Evolutionary conservation across 2,888 invertebrate species (phyloP), one percentile per base, ranked within the genome.

Genomic region (Lysandra coridon): DNA sequence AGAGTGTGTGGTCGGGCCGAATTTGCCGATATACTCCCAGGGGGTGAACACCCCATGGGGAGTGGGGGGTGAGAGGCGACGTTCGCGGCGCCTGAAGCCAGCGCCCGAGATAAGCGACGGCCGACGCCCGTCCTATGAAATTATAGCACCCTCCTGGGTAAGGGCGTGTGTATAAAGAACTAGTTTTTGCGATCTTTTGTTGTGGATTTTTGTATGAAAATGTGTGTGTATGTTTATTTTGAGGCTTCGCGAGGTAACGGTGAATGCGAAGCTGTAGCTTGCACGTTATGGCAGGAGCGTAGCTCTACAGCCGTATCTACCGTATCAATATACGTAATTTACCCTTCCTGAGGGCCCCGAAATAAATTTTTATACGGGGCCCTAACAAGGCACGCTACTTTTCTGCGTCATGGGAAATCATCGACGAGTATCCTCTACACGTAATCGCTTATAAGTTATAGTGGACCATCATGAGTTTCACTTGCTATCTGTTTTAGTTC

Each of bases 111-210:
- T 93, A 93, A 93, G 92, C 93, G 92, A 86, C 88, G 90, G 89
- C 88, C 92, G 91, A 91, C 93, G 92, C 92, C 91, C 92, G 92
- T 91, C 92, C 92, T 92, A 91, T 91, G 90, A 91, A 92, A 93
- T 92, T 92, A 92, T 92, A 89, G 91, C 92, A 88, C 92, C 92
- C 87, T 87, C 87, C 89, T 88, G 84, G 78, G 80, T 80, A 53
- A 85, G 85, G 86, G 84, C 81, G 80, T 77, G 76, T 83, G 81
- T 76, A 37, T 64, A 44, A n/a, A 40, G 49, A 69, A 23, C n/a
- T 57, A 23, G 73, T 60, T 77, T 57, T 79, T 14, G 37, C 49
- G 7, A 33, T 60, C 40, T 49, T 78, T 23, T 12, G 0, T 62
- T 23, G 12, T 37, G 10, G 53, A 4, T 14, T 69, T 33, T 60